Base-by-base conservation (phyloP, 2,888 invertebrate species). In the Meghimatium bilineatum region DNA sequence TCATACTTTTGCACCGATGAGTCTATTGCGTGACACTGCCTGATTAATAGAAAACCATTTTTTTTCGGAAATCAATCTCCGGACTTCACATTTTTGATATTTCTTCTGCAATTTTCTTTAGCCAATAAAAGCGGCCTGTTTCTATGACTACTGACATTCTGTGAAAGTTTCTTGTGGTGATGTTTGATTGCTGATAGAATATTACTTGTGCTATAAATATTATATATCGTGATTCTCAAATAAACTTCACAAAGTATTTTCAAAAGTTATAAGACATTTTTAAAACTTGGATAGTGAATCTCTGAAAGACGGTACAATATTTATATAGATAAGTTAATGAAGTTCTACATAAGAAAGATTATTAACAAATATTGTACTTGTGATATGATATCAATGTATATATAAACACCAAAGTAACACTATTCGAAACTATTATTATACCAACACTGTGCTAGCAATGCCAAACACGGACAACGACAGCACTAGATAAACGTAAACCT, bases 111-210 rank as follows among this genome's bases (percentile, higher is more conserved):
- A 0, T 26, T 26, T n/a, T 72, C n/a, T 17, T n/a, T n/a, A 2
- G 2, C 12, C 72, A 72, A 72, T 72, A 72, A 72, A 72, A 72
- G 72, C 72, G 44, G 6, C 29, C 6, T 14, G 44, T 72, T 44
- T 72, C 44, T 72, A 26, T 44, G 44, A 6, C 26, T 38, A 3
- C 44, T 44, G n/a, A n/a, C 29, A 72, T 72, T 49, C 44, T 17
- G 12, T 20, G 44, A 12, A 12, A 63, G 1, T 5, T 2, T 1
- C n/a, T n/a, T n/a, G 2, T 6, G n/a, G n/a, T 6, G n/a, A 6
- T 3, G 23, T 10, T 10, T n/a, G n/a, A 20, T 5, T 56, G 56
- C 23, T 23, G 10, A 23, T 56, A 20, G 23, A 56, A 56, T 56
- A 56, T 17, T 20, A 5, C 56, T n/a, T 63, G 6, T 63, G 3